Base-by-base conservation (phyloP, 2,888 invertebrate species). In the Carterocephalus palaemon region DNA sequence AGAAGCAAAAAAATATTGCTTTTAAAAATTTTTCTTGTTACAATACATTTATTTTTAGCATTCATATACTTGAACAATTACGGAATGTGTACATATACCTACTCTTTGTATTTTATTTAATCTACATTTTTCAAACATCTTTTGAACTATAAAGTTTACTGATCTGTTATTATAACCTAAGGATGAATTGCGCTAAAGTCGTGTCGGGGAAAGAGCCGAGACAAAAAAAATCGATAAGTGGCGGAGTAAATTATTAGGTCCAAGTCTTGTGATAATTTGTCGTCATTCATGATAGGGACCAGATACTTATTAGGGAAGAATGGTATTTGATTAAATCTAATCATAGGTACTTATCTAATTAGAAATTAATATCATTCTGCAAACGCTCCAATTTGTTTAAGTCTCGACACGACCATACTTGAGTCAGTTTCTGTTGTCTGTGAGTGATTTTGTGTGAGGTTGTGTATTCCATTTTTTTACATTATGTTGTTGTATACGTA, bases 381-480 rank as follows among this genome's bases (percentile, higher is more conserved):
- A 28, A 28, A 28, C 4, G 15, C 15, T 28, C 28, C 38, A 26
- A 34, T 29, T 4, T 24, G 9, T 50, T 46, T 43, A 37, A 49
- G 51, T 45, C 45, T 37, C 37, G 31, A 32, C 28, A 39, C 28
- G 24, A 39, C 17, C 8, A 32, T 2, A 13, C 9, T 12, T 34
- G 29, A 40, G 7, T 16, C 23, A 32, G 38, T 41, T 46, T 51
- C 26, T 39, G 23, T 33, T 46, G 34, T 32, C 20, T 34, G 9
- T 13, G 42, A 46, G 42, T 33, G 41, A 26, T 19, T n/a, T 41
- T 47, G 39, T 60, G 62, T 66, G 60, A 54, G 69, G 60, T 64
- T 66, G 61, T 70, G 68, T 72, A 78, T 80, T 80, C 75, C 78
- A 75, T 68, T 57, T 73, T 66, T 65, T 71, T 73, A 71, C 70